Evolutionary conservation across 2,113 vertebrate species (phyloP).

Genomic region (Oryzias curvinotus): DNA sequence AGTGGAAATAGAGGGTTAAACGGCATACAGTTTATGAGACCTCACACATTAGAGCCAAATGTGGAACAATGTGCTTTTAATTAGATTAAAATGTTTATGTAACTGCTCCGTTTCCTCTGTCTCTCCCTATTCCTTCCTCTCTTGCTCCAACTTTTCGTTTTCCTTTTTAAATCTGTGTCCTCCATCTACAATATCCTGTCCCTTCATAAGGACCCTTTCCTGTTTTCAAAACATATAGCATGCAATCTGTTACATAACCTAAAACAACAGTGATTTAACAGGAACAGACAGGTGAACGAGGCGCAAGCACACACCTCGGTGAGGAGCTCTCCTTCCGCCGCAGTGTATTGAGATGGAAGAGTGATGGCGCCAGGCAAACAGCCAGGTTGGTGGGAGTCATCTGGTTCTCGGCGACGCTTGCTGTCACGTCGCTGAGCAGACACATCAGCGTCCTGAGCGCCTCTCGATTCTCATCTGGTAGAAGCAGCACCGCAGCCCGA

Average conservation of each 20-base stretch:
- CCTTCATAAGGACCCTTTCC: conserved; percentile 57
- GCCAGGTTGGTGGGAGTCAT: conserved; percentile 98
- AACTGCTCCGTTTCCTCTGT: conserved; percentile 36
- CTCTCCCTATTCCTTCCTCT: conserved; percentile 33
- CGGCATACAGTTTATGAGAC: conserved; percentile 1
- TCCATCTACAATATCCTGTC: conserved; percentile 45
- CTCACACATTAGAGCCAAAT: conserved; percentile 5
- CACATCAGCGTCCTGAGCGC: conserved; percentile 89
- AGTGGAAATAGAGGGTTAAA: neutral
- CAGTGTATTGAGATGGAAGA: conserved; percentile 93
- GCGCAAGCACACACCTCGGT: conserved; percentile 79
- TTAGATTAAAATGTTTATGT: conserved; percentile 37
- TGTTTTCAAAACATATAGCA: conserved; percentile 57
- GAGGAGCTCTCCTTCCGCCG: conserved; percentile 90
- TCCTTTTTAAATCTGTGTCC: conserved; percentile 16
- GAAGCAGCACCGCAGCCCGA: conserved; percentile 88
- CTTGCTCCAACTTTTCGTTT: conserved; percentile 11
- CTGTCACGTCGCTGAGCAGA: conserved; percentile 89
- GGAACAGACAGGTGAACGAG: neutral
- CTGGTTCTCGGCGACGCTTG: conserved; percentile 90
- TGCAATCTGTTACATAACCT: conserved; percentile 28
- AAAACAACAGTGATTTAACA: neutral
- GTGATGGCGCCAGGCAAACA: conserved; percentile 94
- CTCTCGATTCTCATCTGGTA: conserved; percentile 92
- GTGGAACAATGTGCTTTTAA: conserved; percentile 18